Conservation (phyloP, 1,140 invertebrate genomes). For the Argopecten irradians region DNA sequence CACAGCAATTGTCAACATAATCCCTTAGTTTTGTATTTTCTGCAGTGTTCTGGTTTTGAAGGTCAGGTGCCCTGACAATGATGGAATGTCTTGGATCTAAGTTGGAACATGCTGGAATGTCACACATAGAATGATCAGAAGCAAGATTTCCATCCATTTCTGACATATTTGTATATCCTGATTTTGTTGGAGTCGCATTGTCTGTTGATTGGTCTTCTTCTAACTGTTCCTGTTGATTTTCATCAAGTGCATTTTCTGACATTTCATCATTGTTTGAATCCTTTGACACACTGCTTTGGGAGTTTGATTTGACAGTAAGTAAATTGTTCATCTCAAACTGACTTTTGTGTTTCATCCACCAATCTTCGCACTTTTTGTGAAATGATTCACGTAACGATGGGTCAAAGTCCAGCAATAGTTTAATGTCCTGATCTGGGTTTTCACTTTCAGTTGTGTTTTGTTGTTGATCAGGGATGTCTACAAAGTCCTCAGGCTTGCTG, state of each 20-base stretch:
- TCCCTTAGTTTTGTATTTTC: not conserved
- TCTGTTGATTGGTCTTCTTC: not conserved
- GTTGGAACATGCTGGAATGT: not conserved
- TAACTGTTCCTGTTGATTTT: not conserved
- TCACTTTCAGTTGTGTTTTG: not conserved
- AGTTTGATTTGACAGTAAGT: not conserved
- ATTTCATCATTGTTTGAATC: not conserved
- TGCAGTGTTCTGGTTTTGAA: not conserved
- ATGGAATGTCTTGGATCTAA: not conserved
- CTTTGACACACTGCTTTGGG: not conserved
- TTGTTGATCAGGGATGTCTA: not conserved
- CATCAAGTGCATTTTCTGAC: not conserved
- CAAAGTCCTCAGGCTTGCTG: no score
- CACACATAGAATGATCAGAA: not conserved
- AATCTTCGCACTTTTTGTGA: not conserved
- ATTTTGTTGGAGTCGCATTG: not conserved
- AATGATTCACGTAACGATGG: not conserved
- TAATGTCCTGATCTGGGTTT: not conserved
- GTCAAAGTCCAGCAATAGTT: not conserved
- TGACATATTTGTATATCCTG: not conserved
- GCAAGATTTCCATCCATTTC: no score
- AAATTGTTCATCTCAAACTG: not conserved
- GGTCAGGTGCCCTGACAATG: not conserved
- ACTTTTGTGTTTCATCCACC: not conserved
- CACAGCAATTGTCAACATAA: not conserved